Evolutionary conservation across 2,113 vertebrate species (phyloP).

Genomic region (Lethenteron reissneri): DNA sequence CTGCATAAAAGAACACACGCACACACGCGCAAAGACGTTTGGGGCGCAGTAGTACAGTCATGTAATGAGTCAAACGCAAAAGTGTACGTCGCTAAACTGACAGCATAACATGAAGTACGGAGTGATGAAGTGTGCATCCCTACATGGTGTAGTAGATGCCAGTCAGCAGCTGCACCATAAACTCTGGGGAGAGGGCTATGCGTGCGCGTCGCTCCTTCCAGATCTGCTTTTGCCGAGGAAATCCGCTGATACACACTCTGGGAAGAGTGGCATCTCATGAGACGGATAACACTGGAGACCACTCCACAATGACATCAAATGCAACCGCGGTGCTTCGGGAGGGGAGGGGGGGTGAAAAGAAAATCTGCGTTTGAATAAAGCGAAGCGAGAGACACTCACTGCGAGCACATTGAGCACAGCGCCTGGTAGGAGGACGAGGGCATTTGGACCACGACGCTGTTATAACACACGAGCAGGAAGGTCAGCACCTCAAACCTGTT

Average conservation of each 20-base stretch:
- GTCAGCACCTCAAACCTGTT: constrained; percentile 81
- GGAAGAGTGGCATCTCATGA: constrained; percentile 12
- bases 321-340: too few relatives aligned
- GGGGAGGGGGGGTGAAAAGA: too few relatives aligned
- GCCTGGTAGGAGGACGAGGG: constrained; percentile 79
- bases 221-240: constrained; percentile 68
- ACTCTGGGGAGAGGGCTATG: constrained; percentile 72
- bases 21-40: not conserved
- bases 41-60: not conserved
- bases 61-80: not conserved
- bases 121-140: constrained; percentile 21
- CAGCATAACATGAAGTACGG: not conserved
- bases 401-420: constrained; percentile 77
- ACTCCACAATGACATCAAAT: too few relatives aligned
- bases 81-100: not conserved
- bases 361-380: too few relatives aligned
- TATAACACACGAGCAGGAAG: constrained; percentile 96
- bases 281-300: too few relatives aligned
- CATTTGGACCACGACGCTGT: constrained; percentile 90
- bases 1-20: constrained; percentile 22
- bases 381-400: constrained; percentile 16
- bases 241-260: constrained; percentile 86
- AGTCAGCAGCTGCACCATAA: constrained; percentile 87
- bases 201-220: constrained; percentile 45
- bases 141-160: constrained; percentile 90